Evolutionary conservation across 2,797 vertebrate species (phyloP).

Genomic region (Adrianichthys oophorus): DNA sequence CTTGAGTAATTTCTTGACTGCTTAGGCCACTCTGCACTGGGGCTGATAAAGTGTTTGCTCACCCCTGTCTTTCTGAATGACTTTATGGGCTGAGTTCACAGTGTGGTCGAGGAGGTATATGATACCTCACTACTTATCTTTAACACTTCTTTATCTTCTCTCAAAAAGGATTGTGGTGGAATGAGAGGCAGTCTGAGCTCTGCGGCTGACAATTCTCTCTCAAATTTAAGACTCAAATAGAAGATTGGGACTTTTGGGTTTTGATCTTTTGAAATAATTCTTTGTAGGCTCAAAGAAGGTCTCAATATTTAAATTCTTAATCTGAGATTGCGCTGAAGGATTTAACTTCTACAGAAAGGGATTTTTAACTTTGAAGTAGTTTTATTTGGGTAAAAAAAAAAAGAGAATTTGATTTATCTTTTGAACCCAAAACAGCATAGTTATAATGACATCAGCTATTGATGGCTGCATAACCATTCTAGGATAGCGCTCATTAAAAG

Average conservation of each 20-base stretch:
- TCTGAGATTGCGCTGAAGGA: too few species aligned
- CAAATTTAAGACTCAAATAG: constrained; percentile 47
- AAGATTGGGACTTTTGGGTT: constrained; percentile 13
- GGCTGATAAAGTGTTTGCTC: constrained; percentile 57
- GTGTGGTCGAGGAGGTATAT: constrained; percentile 27
- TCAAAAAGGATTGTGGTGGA: constrained; percentile 53
- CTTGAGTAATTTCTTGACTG: constrained; percentile 40
- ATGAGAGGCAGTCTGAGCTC: constrained; percentile 60
- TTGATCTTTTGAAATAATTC: background rate
- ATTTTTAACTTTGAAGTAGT: too few species aligned
- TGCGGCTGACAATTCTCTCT: constrained; percentile 43
- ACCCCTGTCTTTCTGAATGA: constrained; percentile 36
- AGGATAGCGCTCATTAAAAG: too few species aligned
- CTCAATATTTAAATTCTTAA: too few species aligned
- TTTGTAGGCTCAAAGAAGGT: too few species aligned
- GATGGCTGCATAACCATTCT: too few species aligned
- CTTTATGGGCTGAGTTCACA: constrained; percentile 30
- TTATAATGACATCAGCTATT: too few species aligned
- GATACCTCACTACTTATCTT: constrained; percentile 48
- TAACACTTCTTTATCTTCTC: constrained; percentile 46
- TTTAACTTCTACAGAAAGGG: too few species aligned
- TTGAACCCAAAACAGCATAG: too few species aligned
- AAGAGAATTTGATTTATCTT: too few species aligned
- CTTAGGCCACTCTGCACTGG: constrained; percentile 26
- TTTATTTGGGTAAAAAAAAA: too few species aligned